phyloP scores from a whole-genome alignment of 1,140 invertebrate species.

The Saxidomus purpurata region DNA sequence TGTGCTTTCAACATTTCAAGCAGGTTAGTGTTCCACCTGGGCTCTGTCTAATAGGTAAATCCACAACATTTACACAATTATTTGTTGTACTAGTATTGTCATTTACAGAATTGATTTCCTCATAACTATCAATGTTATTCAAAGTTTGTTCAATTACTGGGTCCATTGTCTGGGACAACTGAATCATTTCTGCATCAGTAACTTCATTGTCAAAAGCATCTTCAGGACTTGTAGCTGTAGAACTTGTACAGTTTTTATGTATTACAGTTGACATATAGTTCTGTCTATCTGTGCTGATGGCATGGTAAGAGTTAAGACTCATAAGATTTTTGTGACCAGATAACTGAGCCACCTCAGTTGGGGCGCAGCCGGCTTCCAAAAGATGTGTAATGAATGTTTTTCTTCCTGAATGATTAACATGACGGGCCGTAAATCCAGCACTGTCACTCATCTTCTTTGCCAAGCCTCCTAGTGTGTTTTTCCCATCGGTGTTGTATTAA shows the following conservation, averaged over 20 bases:
- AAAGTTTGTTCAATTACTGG: slow-evolving; percentile 12
- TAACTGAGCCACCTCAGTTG: slow-evolving; percentile 24
- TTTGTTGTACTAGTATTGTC: too few species aligned
- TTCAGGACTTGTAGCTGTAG: neutral
- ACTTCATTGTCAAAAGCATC: slow-evolving; percentile 6
- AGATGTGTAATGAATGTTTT: neutral
- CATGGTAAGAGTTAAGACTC: neutral
- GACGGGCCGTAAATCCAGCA: too few species aligned
- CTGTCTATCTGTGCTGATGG: neutral
- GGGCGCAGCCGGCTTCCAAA: neutral
- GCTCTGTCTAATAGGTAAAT: neutral
- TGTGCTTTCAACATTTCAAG: too few species aligned
- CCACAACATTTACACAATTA: neutral
- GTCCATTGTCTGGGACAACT: too few species aligned
- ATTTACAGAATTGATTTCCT: neutral
- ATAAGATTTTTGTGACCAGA: slow-evolving; percentile 32
- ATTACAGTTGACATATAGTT: neutral
- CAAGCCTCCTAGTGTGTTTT: slow-evolving; percentile 11
- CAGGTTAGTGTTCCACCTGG: too few species aligned
- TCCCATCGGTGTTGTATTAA: neutral
- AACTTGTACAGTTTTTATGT: too few species aligned
- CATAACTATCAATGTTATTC: neutral
- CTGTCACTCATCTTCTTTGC: slow-evolving; percentile 1
- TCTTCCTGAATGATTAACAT: too few species aligned
- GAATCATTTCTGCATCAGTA: neutral